Evolutionary conservation across 2,888 invertebrate genomes (phyloP).

Genomic region (Plebejus anna): DNA sequence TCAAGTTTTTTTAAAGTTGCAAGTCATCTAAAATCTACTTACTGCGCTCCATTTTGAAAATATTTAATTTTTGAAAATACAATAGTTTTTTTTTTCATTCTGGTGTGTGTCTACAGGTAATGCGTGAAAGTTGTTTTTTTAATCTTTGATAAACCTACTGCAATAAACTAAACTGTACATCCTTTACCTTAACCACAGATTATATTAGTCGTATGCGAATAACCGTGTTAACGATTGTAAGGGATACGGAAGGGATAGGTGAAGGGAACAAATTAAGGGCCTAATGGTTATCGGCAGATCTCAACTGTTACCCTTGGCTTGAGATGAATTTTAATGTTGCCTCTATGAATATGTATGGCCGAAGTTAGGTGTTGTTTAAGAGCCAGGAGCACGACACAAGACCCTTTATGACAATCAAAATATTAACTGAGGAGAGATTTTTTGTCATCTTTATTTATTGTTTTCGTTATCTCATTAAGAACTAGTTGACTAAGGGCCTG

Average conservation of each 20-base stretch:
- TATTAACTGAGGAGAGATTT: not conserved
- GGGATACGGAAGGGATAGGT: conserved; percentile 77
- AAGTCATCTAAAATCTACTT: too few relatives aligned
- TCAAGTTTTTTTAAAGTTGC: too few relatives aligned
- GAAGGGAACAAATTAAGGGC: conserved; percentile 78
- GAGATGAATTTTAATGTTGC: conserved; percentile 75
- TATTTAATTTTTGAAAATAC: too few relatives aligned
- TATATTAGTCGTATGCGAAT: conserved; percentile 44
- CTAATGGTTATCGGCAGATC: conserved; percentile 76
- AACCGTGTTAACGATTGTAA: conserved; percentile 66
- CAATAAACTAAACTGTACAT: too few relatives aligned
- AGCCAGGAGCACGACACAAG: not conserved
- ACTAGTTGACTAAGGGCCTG: not conserved
- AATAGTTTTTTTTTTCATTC: too few relatives aligned
- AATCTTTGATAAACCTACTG: too few relatives aligned
- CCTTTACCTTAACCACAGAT: not conserved
- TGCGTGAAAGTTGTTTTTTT: too few relatives aligned
- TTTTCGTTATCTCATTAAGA: too few relatives aligned
- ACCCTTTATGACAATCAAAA: not conserved
- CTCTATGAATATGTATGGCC: conserved; percentile 41
- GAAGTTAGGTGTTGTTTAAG: conserved; percentile 17
- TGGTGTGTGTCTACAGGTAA: too few relatives aligned
- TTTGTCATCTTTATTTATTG: not conserved
- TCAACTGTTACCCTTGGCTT: conserved; percentile 60
- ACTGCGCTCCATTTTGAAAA: too few relatives aligned